Evolutionary conservation across 2,113 vertebrate genomes (phyloP), one percentile per base, ranked within the genome.

Genomic region (Ornithorhynchus anatinus): DNA sequence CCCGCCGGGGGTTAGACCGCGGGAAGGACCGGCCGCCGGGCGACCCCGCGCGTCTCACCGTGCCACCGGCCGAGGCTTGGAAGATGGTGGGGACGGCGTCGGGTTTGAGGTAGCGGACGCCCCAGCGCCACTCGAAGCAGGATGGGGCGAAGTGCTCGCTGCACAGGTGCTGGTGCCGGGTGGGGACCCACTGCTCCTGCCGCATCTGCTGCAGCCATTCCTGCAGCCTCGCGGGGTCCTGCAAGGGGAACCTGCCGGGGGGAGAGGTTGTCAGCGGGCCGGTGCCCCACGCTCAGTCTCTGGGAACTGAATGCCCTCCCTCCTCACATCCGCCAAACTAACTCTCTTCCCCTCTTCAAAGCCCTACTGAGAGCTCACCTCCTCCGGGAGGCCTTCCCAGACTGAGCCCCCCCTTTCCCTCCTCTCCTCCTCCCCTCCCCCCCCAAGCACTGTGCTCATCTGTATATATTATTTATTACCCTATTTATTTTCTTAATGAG

Each of bases 151-250:
- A 95, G 45, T 95, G 94, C 15, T 94, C 85, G 1, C 92, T 92
- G 82, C 94, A 94, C n/a, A 95, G 77, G 29, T 94, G 93, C 74
- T 95, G 94, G 72, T 94, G 92, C 33, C 89, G 86, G 23, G 90
- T 90, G 2, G 94, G 94, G 17, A 84, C 79, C 93, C 93, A 94
- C 59, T 87, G 85, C 60, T 94, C 91, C 1, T 81, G 75, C 0
- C 90, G 86, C 90, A 94, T 92, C 79, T 92, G 92, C 2, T 36
- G 72, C 44, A 95, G 88, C 95, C 94, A 96, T 75, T 82, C 89
- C 62, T 84, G 86, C 39, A 95, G 90, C 32, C 92, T 84, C 5
- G 52, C 72, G 3, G 90, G 81, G 15, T 94, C 93, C 43, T 93
- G 92, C 3, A 94, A 88, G 0, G 94, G 94, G 77, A 95, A 95